Evolutionary conservation across 1,140 invertebrate species (phyloP).

Genomic region (Diprion similis): DNA sequence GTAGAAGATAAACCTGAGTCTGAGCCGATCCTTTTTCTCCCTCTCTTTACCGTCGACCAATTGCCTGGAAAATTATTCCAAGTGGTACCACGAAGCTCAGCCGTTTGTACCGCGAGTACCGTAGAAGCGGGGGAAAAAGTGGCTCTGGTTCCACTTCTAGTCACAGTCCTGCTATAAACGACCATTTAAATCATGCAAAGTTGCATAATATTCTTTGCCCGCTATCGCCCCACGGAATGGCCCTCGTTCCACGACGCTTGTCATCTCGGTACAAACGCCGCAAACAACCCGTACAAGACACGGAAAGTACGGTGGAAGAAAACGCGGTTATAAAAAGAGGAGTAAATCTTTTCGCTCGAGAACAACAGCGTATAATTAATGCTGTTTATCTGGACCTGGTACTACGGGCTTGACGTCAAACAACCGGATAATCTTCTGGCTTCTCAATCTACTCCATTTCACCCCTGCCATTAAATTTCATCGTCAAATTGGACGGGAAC

Average conservation of each 20-base stretch:
- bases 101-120: not conserved
- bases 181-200: slow-evolving; percentile 38
- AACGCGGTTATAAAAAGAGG: slow-evolving; percentile 29
- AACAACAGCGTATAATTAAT: slow-evolving; percentile 14
- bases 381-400: slow-evolving; percentile 11
- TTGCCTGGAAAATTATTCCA: slow-evolving; percentile 3
- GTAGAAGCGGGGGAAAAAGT: not conserved
- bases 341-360: slow-evolving; percentile 41
- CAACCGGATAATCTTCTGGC: not conserved
- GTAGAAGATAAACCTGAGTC: not conserved
- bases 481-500: too few species aligned
- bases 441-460: too few species aligned
- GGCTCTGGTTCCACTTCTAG: slow-evolving; percentile 4
- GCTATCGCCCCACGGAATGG: slow-evolving; percentile 4
- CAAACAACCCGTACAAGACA: not conserved
- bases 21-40: not conserved
- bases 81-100: not conserved
- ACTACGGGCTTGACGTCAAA: too few species aligned
- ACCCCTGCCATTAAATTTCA: too few species aligned
- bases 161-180: slow-evolving; percentile 6
- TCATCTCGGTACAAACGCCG: not conserved
- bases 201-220: slow-evolving; percentile 37
- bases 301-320: not conserved
- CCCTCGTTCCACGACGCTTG: not conserved
- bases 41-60: not conserved